Base-by-base conservation (phyloP, 2,888 invertebrate genomes). In the Pachycephus smyrnensis region DNA sequence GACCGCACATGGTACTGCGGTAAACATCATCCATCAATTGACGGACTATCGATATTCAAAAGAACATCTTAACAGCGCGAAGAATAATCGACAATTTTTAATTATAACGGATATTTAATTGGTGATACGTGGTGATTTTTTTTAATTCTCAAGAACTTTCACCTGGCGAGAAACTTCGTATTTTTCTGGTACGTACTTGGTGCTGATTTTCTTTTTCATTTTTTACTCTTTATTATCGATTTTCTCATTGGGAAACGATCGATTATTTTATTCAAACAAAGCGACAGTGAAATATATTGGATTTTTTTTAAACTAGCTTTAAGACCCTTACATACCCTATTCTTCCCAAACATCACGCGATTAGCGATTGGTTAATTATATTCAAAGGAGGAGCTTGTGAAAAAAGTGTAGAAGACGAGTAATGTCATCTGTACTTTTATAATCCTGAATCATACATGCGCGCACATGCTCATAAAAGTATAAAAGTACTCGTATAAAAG, bases 1-100 rank as follows among this genome's bases (percentile, higher is more conserved):
- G 31, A 71, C 32, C 71, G 71, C 31, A 71, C 71, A 71, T 71
- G 71, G 31, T 23, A 71, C 32, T 71, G 71, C 71, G 71, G 71
- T 31, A 12, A 33, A 71, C 71, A 71, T 71, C 71, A 31, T 71
- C 11, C 23, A 55, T 23, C 55, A 23, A 23, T 55, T 55, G 55
- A 55, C 55, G 23, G 2, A 6, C 15, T 23, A 23, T 55, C 23
- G 55, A 55, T 23, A 55, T 9, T 9, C 23, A 23, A 23, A 55
- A 9, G 9, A 9, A 9, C 23, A 55, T 55, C 15, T 23, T 55
- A 23, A 23, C 6, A 55, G 55, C 55, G 9, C 9, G 1, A 33
- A 33, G 23, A 55, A 55, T 55, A 23, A 23, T 0, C 6, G 9
- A 55, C 2, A 23, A 23, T 23, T 55, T 55, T 23, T 9, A 23